Percentiles rank a stretch among this genome's conserved stretches.
These are phyloP conservation scores for Phrynocephalus versicolor DNA, from an alignment of 2,113 vertebrate genomes.

Conservation along the genomic window DNA sequence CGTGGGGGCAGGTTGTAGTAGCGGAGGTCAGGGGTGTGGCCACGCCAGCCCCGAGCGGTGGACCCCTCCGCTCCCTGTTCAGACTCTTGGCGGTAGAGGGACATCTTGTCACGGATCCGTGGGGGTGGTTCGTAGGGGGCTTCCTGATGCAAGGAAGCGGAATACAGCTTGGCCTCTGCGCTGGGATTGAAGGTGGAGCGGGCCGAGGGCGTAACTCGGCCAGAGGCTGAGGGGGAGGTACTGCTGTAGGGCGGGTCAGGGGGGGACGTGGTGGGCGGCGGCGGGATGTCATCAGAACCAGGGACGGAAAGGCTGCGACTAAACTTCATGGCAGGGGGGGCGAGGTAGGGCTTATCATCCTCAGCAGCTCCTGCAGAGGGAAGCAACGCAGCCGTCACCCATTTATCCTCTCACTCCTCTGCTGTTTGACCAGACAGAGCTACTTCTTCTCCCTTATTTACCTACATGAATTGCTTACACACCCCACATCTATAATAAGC, in stretches of 20 bases:
- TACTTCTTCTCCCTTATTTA: not conserved
- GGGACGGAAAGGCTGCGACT: conserved; percentile 91
- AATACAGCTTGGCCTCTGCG: conserved; percentile 54
- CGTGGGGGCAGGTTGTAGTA: conserved; percentile 72
- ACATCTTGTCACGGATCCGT: conserved; percentile 77
- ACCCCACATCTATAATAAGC: not conserved
- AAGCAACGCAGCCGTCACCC: not conserved
- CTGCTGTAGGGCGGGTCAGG: conserved; percentile 90
- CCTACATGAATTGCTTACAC: not conserved
- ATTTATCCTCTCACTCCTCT: too few relatives aligned
- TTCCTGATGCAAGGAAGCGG: conserved; percentile 72
- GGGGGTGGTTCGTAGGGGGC: conserved; percentile 73
- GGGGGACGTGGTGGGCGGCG: conserved; percentile 90
- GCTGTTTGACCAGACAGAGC: not conserved
- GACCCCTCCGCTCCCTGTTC: conserved; percentile 67
- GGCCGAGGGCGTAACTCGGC: conserved; percentile 63
- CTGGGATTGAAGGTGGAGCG: conserved; percentile 67
- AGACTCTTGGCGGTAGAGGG: conserved; percentile 69
- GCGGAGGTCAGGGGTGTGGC: conserved; percentile 66
- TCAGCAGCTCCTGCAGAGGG: conserved; percentile 79
- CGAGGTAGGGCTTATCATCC: conserved; percentile 86
- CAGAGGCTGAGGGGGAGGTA: conserved; percentile 74
- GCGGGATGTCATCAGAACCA: conserved; percentile 89
- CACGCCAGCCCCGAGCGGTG: conserved; percentile 65
- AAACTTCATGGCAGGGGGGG: conserved; percentile 88